Evolutionary conservation across 2,113 vertebrate genomes (phyloP), one percentile per base, ranked within the genome.

Genomic region (Scytalopus superciliaris): DNA sequence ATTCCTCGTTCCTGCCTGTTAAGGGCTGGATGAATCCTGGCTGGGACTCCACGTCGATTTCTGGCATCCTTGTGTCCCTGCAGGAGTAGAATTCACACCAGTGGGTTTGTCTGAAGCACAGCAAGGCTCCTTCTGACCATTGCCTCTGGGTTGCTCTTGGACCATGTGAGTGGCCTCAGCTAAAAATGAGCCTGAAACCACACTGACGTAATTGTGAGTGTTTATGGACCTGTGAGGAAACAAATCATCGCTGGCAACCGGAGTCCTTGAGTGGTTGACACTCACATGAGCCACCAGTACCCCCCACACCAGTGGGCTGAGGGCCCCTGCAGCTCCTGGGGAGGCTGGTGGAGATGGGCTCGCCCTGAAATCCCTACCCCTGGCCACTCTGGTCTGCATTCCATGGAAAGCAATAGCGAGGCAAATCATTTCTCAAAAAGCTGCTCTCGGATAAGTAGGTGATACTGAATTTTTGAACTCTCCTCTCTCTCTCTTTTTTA

Each of bases 141-240:
- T 76, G 74, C 45, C 77, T 77, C 56, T 33, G 83, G 75, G 81
- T 45, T 93, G 28, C 30, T 81, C 55, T 94, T 94, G 45, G 72
- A 22, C 89, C 1, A 3, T 68, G 79, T 0, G 14, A 92, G 91
- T 37, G 84, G 91, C 70, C 89, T 93, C 39, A 24, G 79, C 84
- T 80, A 82, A 90, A 95, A 89, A 57, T 5, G 84, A 89, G 68
- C 52, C 79, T 4, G 79, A 88, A 95, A 89, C 91, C 80, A 64
- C 73, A 40, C 9, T 93, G 96, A 97, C 84, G 81, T 59, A 81
- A 97, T 84, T 27, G 15, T 68, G 52, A 60, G 76, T 79, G 82
- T 73, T 63, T 84, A 37, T 78, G 78, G 91, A n/a, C 77, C 91
- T 74, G 67, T 3, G 55, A 87, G 75, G 91, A 80, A 92, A 82